Evolutionary conservation across 2,888 invertebrate species (phyloP).

Genomic region (Papilio elwesi): DNA sequence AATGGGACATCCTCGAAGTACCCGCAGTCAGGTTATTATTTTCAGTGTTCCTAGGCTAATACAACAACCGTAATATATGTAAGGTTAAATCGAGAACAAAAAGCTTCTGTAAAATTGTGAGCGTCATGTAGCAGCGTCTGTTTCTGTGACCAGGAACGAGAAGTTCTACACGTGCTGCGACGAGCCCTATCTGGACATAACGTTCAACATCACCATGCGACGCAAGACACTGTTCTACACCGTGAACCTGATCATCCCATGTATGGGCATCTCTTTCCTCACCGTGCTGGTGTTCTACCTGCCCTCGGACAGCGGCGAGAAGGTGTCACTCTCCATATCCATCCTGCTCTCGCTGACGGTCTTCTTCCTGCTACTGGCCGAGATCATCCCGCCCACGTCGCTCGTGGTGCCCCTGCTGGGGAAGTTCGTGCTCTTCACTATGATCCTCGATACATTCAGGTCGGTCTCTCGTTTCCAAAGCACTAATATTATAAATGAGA

Average conservation of each 20-base stretch:
- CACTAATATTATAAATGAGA: no score
- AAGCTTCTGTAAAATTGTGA: no score
- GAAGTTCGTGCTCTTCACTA: constrained; percentile 97
- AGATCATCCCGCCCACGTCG: constrained; percentile 90
- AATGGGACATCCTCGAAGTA: constrained; percentile 99
- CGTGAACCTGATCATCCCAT: constrained; percentile 97
- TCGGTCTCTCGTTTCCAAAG: constrained; percentile 67
- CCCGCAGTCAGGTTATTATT: constrained; percentile 92
- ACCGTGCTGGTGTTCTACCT: constrained; percentile 98
- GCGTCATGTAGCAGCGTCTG: no score
- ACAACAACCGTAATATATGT: neutral
- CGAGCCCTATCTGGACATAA: constrained; percentile 97
- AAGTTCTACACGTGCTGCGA: constrained; percentile 98
- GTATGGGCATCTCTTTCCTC: constrained; percentile 98
- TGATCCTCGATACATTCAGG: constrained; percentile 98
- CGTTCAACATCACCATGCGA: constrained; percentile 98
- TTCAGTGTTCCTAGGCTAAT: neutral
- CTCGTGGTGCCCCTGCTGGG: constrained; percentile 96
- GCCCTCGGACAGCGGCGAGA: constrained; percentile 99
- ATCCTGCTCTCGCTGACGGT: constrained; percentile 97
- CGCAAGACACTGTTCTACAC: constrained; percentile 98
- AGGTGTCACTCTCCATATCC: constrained; percentile 98
- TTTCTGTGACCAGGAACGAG: constrained; percentile 87
- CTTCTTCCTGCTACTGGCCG: constrained; percentile 94
- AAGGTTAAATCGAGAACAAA: no score